Evolutionary conservation across 2,888 invertebrate genomes (phyloP), one percentile per base, ranked within the genome.

Genomic region (Heliconius ethilla): DNA sequence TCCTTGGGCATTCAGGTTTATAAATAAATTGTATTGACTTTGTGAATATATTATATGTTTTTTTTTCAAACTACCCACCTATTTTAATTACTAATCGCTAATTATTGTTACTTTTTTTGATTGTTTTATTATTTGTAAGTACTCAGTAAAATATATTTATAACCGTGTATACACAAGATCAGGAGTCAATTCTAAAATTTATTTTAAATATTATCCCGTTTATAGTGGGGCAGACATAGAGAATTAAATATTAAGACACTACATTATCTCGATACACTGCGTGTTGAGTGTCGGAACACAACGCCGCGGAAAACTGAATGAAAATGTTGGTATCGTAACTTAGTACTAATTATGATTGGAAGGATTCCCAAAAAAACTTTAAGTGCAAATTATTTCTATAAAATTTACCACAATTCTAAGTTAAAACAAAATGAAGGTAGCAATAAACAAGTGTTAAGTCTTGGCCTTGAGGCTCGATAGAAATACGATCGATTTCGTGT

Each of bases 401-500:
- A n/a, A 45, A 45, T 10, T 18, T 66, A 22, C 10, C 9, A 22
- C 33, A 65, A 65, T 66, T 29, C 22, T 2, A 10, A 33, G 22
- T 29, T 10, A 33, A n/a, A 66, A 67, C 67, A 2, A n/a, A 67
- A 27, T 11, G 15, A 55, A 51, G 11, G 29, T 70, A 45, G 9
- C 55, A 29, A 33, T 55, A 27, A 70, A 45, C 15, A 70, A 40
- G 22, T 62, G 11, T 62, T 37, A 74, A 63, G 59, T 63, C 74
- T 63, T 62, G 62, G 27, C 74, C 74, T 74, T 74, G 74, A 63
- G 74, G 40, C 74, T 55, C 55, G n/a, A 55, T 70, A 33, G 63
- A 18, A 63, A 22, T 25, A 25, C 59, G 37, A 74, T 74, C 74
- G 74, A 74, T 74, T 74, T 74, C 37, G 40, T 62, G 40, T 63